Base-by-base conservation (phyloP, 1,140 invertebrate genomes). In the Pentalonia nigronervosa region DNA sequence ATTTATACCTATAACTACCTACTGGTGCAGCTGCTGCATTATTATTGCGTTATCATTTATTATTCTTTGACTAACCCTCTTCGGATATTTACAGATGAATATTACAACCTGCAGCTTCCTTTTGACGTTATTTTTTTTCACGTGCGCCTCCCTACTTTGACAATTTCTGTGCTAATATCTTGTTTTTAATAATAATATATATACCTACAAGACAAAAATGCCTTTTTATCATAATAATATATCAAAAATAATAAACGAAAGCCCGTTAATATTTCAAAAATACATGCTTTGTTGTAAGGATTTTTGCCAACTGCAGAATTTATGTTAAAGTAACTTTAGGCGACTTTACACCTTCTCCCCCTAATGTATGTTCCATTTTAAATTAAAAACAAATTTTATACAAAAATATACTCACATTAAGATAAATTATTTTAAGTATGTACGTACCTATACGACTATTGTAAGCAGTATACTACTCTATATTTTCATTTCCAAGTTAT, bases 31-130 rank as follows among this genome's bases (percentile, higher is more conserved):
- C 30, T n/a, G 60, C 60, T 76, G n/a, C n/a, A 14, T n/a, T 76
- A 76, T 76, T 76, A 76, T 76, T n/a, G 60, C n/a, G 60, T 76
- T 76, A 76, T 76, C 60, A 76, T 76, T 76, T 76, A 76, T 76
- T 76, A 76, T 76, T 76, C 60, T n/a, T 76, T n/a, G 30, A 76
- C 60, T 76, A 76, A 76, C 30, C 60, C 60, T 76, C 60, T 76
- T 76, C n/a, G n/a, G n/a, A 34, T n/a, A 76, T 76, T 76, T 34
- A 76, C 30, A n/a, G 60, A 76, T 76, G 60, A 76, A 76, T 76
- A 76, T 34, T 76, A 76, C n/a, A 76, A 76, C 60, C 60, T 17
- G 1, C 60, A 76, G n/a, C 60, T n/a, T 76, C 30, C 60, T 34
- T 76, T 76, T 76, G 56, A 67, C 30, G 30, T 7, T 34, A 14